Percentiles rank a stretch among this genome's conserved stretches.
These are phyloP conservation scores for Cantharis flavilabris DNA, from an alignment of 2,888 invertebrate species.

Conservation along the genomic window DNA sequence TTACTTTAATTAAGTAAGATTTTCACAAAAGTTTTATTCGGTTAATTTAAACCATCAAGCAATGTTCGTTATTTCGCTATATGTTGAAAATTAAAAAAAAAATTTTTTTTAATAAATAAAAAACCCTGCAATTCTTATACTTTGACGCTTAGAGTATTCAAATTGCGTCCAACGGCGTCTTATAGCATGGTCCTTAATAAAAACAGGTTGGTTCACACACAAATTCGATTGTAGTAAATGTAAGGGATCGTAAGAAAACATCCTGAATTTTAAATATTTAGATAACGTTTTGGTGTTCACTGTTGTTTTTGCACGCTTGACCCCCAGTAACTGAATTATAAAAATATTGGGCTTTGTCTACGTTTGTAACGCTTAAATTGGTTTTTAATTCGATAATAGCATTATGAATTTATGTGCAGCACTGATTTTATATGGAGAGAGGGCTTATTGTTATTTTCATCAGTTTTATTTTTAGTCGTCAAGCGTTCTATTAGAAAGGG, in stretches of 20 bases:
- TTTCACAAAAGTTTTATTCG: neutral
- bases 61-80: neutral
- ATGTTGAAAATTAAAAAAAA: too few species aligned
- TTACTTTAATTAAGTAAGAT: neutral
- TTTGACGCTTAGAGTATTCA: neutral
- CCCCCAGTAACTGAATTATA: neutral
- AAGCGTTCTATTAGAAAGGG: neutral
- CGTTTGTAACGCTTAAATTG: neutral
- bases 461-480: neutral
- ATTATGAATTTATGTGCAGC: neutral
- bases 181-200: neutral
- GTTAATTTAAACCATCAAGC: neutral
- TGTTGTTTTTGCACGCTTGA: neutral
- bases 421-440: neutral
- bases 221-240: neutral
- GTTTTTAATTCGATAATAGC: neutral
- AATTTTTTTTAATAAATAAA: too few species aligned
- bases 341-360: neutral
- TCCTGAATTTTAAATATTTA: neutral
- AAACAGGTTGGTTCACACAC: neutral
- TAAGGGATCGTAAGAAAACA: neutral
- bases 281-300: neutral
- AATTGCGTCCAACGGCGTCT: neutral
- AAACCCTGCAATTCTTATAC: neutral
- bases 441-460: neutral